phyloP scores from a whole-genome alignment of 1,140 invertebrate genomes.

The Scaptomyza graminum region DNA sequence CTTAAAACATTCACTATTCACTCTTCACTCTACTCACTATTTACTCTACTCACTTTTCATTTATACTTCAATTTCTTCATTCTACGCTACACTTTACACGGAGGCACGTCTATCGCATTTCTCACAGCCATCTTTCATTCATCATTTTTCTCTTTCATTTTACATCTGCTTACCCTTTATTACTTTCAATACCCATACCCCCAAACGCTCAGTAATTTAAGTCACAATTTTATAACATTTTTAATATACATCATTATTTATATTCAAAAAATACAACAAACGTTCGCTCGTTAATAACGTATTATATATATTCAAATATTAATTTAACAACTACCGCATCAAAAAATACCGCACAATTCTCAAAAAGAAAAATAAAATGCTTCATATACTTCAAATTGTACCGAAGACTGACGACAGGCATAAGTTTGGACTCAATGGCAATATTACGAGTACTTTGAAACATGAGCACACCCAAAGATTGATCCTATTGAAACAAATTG shows the following conservation, averaged over 20 bases:
- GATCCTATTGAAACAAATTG: constrained; percentile 31
- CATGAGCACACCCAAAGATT: constrained; percentile 70
- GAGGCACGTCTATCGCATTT: constrained; percentile 83
- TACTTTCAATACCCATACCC: neutral
- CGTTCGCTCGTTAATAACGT: constrained; percentile 29
- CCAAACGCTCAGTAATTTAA: constrained; percentile 42
- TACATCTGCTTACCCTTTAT: neutral
- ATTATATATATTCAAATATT: constrained; percentile 54
- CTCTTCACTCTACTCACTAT: neutral
- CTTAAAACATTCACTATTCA: neutral
- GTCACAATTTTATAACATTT: constrained; percentile 48
- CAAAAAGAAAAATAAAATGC: constrained; percentile 12
- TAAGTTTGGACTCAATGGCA: constrained; percentile 47
- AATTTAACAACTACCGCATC: constrained; percentile 24
- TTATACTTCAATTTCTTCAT: constrained; percentile 28
- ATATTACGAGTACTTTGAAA: constrained; percentile 32
- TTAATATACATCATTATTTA: constrained; percentile 67
- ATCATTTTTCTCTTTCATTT: neutral
- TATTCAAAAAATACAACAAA: constrained; percentile 30
- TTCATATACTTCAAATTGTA: constrained; percentile 42
- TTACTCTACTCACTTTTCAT: constrained; percentile 16
- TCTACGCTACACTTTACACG: constrained; percentile 77
- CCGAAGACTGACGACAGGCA: constrained; percentile 62
- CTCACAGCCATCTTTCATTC: constrained; percentile 72
- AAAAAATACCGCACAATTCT: constrained; percentile 36